Evolutionary conservation across 2,113 vertebrate genomes (phyloP), one percentile per base, ranked within the genome.

Genomic region (Platysteira castanea): DNA sequence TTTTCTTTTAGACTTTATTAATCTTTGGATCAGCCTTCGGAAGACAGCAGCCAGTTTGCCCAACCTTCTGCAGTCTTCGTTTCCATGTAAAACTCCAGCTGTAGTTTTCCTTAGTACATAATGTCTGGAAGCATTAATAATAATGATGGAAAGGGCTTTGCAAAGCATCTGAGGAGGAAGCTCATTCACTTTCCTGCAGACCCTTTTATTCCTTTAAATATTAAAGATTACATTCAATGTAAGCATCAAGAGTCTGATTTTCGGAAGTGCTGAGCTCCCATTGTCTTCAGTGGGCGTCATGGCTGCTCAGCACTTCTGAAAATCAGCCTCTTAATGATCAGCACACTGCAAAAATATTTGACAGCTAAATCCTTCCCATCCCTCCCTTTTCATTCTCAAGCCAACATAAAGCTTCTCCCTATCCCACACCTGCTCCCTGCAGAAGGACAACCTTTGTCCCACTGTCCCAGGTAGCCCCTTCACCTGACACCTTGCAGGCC

Each of bases 241-340:
- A 76, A 83, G 78, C 80, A 89, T 67, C 67, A 87, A 84, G 27
- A 33, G n/a, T 30, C 68, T 96, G 88, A 92, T 90, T 93, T 94
- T 90, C 6, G 0, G 76, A 95, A 95, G 65, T 67, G 73, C 83
- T 95, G 83, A 93, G 76, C 64, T 93, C 73, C 95, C 35, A 49
- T 96, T 96, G 95, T 95, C 86, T 95, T 71, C 76, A 89, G 86
- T 84, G 89, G 67, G 90, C 1, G 27, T 86, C 19, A 1, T 67
- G 86, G 79, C 64, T 90, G 90, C 85, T 97, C 95, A 95, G 93
- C 93, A 87, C 16, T 95, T 96, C 84, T 95, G 86, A 67, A 90
- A 95, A 92, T 52, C 80, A 95, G 44, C 30, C 31, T 93, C 37
- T 11, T 63, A 71, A 69, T 92, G 53, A 93, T 80, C 67, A 95